phyloP scores from a whole-genome alignment of 2,113 vertebrate species.

The Motacilla tschutschensis region DNA sequence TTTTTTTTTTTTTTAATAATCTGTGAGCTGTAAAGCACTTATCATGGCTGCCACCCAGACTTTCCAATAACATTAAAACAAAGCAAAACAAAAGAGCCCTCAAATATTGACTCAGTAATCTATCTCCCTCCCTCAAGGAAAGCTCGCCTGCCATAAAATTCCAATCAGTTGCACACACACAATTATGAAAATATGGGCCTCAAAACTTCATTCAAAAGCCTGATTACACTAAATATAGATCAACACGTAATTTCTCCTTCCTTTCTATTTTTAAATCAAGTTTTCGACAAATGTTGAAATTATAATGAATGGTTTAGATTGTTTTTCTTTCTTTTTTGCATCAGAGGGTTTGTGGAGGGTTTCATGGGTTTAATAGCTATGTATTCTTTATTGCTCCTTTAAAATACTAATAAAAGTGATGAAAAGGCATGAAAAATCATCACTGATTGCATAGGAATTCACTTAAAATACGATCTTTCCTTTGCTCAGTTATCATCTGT shows the following conservation, averaged over 20 bases:
- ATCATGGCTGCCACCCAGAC: slow-evolving; percentile 31
- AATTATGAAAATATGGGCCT: slow-evolving; percentile 59
- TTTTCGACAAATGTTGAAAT: slow-evolving; percentile 20
- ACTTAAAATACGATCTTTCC: slow-evolving; percentile 64
- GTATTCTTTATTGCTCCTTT: slow-evolving; percentile 45
- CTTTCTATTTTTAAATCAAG: slow-evolving; percentile 40
- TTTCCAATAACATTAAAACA: slow-evolving; percentile 52
- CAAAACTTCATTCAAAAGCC: slow-evolving; percentile 59
- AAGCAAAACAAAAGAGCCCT: slow-evolving; percentile 46
- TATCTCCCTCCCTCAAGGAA: slow-evolving; percentile 51
- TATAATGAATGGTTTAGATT: background rate
- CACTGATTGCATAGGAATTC: slow-evolving; percentile 50
- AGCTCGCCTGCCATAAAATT: slow-evolving; percentile 55
- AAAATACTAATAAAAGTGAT: slow-evolving; percentile 58
- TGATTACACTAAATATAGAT: slow-evolving; percentile 60
- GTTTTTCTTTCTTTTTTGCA: slow-evolving; percentile 5
- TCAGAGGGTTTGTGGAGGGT: slow-evolving; percentile 11
- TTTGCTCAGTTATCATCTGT: slow-evolving; percentile 58
- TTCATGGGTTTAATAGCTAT: slow-evolving; percentile 43
- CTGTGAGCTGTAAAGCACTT: slow-evolving; percentile 32
- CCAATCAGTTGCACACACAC: slow-evolving; percentile 57
- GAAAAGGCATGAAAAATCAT: slow-evolving; percentile 62
- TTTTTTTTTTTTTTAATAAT: background rate
- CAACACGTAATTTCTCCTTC: slow-evolving; percentile 37
- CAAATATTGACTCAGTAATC: slow-evolving; percentile 66